phyloP scores from a whole-genome alignment of 2,113 vertebrate species.

The Psilopsiagon aymara region DNA sequence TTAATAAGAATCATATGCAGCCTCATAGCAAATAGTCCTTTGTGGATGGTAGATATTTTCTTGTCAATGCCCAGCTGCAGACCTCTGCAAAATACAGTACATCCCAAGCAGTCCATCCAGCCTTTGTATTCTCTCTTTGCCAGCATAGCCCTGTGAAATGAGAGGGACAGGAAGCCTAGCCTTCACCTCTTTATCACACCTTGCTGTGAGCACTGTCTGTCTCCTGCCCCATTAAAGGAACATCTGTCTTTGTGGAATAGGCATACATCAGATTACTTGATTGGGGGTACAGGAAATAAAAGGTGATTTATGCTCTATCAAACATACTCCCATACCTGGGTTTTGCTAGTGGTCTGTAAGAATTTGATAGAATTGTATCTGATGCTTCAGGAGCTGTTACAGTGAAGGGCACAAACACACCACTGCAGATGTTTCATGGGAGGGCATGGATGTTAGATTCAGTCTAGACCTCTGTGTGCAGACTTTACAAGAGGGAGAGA shows the following conservation, averaged over 20 bases:
- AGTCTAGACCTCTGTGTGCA: not conserved
- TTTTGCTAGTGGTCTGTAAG: not conserved
- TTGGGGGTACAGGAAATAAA: not conserved
- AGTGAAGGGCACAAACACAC: not conserved
- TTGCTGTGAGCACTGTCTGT: not conserved
- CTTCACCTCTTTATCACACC: not conserved
- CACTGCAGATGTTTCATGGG: not conserved
- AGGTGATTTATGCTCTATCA: not conserved
- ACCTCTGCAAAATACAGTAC: not conserved
- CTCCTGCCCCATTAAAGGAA: not conserved
- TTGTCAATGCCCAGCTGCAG: not conserved
- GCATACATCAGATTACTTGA: not conserved
- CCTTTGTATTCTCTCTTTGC: not conserved
- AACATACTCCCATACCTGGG: not conserved
- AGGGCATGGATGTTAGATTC: not conserved
- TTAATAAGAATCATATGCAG: not conserved
- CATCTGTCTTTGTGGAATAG: not conserved
- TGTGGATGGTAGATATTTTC: not conserved
- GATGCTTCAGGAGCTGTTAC: not conserved
- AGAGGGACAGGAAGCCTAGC: not conserved
- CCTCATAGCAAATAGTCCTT: not conserved
- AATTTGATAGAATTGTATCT: not conserved
- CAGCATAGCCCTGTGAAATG: not conserved
- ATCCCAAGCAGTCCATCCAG: rapidly evolving
- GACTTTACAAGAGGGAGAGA: not conserved